phyloP scores from a whole-genome alignment of 1,140 invertebrate species.

The Nomia melanderi region DNA sequence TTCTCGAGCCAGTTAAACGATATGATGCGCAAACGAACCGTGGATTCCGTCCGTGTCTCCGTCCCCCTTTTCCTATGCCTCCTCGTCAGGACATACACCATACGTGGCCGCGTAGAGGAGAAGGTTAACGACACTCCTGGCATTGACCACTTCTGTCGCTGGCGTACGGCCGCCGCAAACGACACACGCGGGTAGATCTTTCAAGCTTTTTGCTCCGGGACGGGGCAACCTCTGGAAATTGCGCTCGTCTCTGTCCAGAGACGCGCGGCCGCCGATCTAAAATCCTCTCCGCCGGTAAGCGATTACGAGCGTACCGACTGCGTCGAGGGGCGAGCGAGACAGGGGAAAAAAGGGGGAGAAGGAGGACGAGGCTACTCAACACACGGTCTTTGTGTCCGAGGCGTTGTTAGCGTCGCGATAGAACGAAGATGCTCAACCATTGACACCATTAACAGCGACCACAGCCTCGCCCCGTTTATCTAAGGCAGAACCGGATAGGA shows the following conservation, averaged over 20 bases:
- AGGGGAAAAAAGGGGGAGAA: background rate
- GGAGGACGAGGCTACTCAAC: background rate
- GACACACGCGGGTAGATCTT: conserved; percentile 47
- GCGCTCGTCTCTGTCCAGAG: conserved; percentile 18
- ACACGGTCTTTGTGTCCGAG: background rate
- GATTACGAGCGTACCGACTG: conserved; percentile 7
- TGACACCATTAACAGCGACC: background rate
- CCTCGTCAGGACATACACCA: conserved; percentile 21
- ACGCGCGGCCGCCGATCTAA: conserved; percentile 17
- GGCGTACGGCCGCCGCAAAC: conserved; percentile 33
- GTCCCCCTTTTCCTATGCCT: conserved; percentile 31
- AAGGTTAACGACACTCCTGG: conserved; percentile 55
- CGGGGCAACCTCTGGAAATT: conserved; percentile 46
- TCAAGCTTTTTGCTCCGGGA: conserved; percentile 39
- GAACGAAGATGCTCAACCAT: background rate
- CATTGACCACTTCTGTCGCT: conserved; percentile 53
- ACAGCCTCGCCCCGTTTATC: too few species aligned
- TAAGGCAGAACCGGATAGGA: background rate
- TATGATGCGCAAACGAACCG: conserved; percentile 29
- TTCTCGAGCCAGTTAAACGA: conserved; percentile 35
- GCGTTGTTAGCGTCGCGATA: background rate
- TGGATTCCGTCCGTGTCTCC: conserved; percentile 19
- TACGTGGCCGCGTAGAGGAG: conserved; percentile 21
- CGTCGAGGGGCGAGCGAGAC: background rate
- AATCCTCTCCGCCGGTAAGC: conserved; percentile 11